A percentile compares a stretch with the other conserved stretches of the same genome.
Conservation (phyloP, 2,888 invertebrate species). For the Leptopilina syphax region DNA sequence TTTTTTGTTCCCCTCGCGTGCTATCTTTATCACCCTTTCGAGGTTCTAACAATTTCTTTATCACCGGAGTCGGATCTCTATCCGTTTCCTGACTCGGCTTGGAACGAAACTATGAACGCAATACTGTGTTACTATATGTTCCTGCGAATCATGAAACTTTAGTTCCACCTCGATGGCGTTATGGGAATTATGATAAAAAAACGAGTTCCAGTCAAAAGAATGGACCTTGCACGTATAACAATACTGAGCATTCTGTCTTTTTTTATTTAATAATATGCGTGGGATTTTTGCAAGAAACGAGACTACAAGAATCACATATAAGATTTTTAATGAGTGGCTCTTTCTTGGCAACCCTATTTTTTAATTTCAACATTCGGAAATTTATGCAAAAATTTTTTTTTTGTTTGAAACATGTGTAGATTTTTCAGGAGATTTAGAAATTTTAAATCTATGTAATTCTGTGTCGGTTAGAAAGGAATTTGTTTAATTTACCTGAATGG, state of each 20-base stretch:
- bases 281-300: constrained; percentile 3
- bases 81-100: constrained; percentile 54
- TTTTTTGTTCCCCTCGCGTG: not conserved
- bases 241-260: constrained; percentile 12
- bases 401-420: no score
- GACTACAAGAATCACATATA: not conserved
- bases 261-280: constrained; percentile 33
- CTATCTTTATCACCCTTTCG: constrained; percentile 44
- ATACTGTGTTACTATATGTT: constrained; percentile 8
- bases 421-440: no score
- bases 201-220: constrained; percentile 32
- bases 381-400: no score
- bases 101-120: constrained; percentile 41
- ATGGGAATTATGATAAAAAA: constrained; percentile 39
- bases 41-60: constrained; percentile 54
- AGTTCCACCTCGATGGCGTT: constrained; percentile 39
- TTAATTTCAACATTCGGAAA: no score
- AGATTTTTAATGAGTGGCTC: not conserved
- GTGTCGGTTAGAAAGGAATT: no score
- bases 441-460: no score
- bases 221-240: constrained; percentile 7
- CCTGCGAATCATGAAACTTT: constrained; percentile 32
- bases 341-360: not conserved
- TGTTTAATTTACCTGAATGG: no score
- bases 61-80: constrained; percentile 56